Conservation (phyloP, 2,888 invertebrate genomes). For the Stenurella melanura region DNA sequence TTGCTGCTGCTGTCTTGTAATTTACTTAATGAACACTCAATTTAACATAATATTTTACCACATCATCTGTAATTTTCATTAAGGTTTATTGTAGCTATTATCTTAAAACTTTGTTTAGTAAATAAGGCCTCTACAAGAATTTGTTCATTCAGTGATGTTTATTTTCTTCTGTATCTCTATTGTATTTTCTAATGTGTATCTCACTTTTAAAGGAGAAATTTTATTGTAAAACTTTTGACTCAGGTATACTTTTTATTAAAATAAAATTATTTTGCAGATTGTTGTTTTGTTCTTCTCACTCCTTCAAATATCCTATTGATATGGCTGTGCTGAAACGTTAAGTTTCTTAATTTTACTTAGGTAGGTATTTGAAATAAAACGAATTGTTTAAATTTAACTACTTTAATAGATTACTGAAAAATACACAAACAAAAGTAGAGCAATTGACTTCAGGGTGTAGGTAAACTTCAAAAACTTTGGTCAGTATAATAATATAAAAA, state of each 20-base stretch:
- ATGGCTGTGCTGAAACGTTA: too few species aligned
- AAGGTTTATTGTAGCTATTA: constrained; percentile 11
- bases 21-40: not conserved
- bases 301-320: not conserved
- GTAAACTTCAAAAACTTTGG: too few species aligned
- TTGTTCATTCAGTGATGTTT: constrained; percentile 3
- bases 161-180: constrained; percentile 19
- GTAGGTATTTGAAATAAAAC: too few species aligned
- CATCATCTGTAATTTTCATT: constrained; percentile 23
- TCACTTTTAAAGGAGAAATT: not conserved
- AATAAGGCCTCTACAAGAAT: constrained; percentile 22
- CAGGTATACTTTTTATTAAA: constrained; percentile 34
- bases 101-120: not conserved
- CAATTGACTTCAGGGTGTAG: too few species aligned
- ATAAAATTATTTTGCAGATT: constrained; percentile 14
- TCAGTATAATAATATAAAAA: too few species aligned
- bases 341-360: too few species aligned
- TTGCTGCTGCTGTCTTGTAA: not conserved
- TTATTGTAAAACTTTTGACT: constrained; percentile 33
- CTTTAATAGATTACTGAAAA: too few species aligned
- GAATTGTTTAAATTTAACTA: too few species aligned
- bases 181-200: constrained; percentile 7
- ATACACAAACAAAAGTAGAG: too few species aligned
- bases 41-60: not conserved
- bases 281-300: not conserved